These are phyloP conservation scores for Agrotis segetum DNA, from an alignment of 2,888 invertebrate genomes.

Conservation along the genomic window DNA sequence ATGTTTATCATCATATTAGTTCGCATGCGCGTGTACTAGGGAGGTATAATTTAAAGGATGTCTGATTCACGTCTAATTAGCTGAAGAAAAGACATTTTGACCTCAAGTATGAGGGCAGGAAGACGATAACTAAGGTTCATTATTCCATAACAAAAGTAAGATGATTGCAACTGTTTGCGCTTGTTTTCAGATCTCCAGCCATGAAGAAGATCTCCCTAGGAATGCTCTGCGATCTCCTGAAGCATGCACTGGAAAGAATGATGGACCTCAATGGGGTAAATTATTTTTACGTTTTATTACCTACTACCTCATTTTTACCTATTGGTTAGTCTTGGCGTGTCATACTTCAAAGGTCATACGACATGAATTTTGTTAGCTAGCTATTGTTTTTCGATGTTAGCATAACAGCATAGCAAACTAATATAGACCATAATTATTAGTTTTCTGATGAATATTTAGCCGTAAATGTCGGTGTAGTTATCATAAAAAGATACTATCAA, in stretches of 20 bases:
- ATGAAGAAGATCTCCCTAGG: constrained; percentile 94
- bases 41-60: constrained; percentile 6
- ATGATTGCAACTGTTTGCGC: constrained; percentile 19
- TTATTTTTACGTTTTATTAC: constrained; percentile 70
- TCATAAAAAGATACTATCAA: background rate
- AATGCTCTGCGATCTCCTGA: constrained; percentile 94
- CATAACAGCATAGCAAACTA: background rate
- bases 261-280: constrained; percentile 95
- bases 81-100: background rate
- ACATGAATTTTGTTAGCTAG: constrained; percentile 17
- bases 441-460: background rate
- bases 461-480: background rate
- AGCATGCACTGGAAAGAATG: constrained; percentile 95
- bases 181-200: constrained; percentile 91
- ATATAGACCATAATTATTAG: background rate
- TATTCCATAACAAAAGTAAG: background rate
- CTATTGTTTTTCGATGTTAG: constrained; percentile 13
- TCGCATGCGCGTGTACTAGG: background rate
- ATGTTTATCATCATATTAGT: background rate
- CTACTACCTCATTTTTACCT: constrained; percentile 18
- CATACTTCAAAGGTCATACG: constrained; percentile 6
- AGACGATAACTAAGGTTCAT: background rate
- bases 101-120: background rate
- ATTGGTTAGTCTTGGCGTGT: background rate
- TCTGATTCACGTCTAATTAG: background rate